Base-by-base conservation (phyloP, 2,797 vertebrate species). In the Molothrus ater region DNA sequence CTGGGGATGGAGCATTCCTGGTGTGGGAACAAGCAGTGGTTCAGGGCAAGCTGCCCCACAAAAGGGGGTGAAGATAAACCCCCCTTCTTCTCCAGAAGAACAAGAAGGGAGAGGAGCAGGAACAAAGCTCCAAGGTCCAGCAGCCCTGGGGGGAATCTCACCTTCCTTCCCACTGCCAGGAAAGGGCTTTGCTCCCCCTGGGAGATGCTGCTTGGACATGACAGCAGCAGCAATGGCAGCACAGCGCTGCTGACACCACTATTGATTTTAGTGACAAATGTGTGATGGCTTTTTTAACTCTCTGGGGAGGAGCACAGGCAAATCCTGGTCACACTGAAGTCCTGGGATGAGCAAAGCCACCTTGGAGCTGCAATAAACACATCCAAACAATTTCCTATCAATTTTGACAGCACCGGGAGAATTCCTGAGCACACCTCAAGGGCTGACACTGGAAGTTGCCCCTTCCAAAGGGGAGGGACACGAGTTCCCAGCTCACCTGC, bases 251-350 rank as follows among this genome's bases (percentile, higher is more conserved):
- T 64, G 94, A 74, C 94, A 92, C 25, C 5, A 2, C 63, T 68
- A 68, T 79, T 20, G 81, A 85, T 92, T 42, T 4, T 5, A 59
- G 74, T 79, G 94, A 91, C 91, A 95, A 91, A 92, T 57, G 47
- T 1, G 1, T 11, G 40, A 43, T 28, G 59, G 53, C 47, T 87
- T 48, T 57, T 80, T 79, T 18, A 79, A 63, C 56, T 88, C 61
- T 31, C 48, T 9, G 18, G 43, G 29, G 65, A 69, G 48, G 8
- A 80, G 51, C 72, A 45, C 59, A 4, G 70, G 61, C 80, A 83
- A 34, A 54, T 48, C 50, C 90, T 48, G 1, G 57, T 16, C 54
- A 26, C 51, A 7, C 29, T 3, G 10, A 75, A 70, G 26, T 29
- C 42, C 80, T 40, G 66, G 13, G 29, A 59, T 8, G 20, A 88